phyloP scores from a whole-genome alignment of 2,113 vertebrate species.

The Ardeotis arabs region DNA sequence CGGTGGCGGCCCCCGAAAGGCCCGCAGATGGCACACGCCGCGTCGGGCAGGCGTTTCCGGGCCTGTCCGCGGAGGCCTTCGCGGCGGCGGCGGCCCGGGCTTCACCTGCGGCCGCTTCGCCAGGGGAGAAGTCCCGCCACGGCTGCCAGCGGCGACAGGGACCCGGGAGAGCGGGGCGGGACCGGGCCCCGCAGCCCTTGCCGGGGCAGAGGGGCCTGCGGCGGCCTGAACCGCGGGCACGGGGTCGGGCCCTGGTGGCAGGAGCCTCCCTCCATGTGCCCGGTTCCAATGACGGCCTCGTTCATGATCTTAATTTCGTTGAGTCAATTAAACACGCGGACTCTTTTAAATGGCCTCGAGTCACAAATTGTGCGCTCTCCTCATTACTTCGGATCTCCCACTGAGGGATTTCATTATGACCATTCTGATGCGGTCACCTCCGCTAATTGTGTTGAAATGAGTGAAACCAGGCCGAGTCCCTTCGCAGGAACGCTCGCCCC shows the following conservation, averaged over 20 bases:
- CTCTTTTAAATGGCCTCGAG: neutral
- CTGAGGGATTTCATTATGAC: neutral
- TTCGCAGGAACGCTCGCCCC: too few species aligned
- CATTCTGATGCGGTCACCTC: neutral
- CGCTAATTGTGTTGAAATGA: neutral
- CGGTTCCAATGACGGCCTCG: rapidly evolving
- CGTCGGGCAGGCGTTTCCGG: neutral
- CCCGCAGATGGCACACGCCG: neutral
- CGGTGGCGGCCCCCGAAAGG: neutral
- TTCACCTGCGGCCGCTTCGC: neutral
- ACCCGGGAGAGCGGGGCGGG: neutral
- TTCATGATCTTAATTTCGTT: neutral
- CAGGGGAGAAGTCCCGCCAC: too few species aligned
- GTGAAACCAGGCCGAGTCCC: neutral
- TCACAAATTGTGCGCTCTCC: neutral
- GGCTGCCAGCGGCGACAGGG: too few species aligned
- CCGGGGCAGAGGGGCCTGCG: rapidly evolving
- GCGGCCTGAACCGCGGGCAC: rapidly evolving
- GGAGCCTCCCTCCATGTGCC: too few species aligned
- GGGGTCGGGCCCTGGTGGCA: neutral
- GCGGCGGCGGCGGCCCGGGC: too few species aligned
- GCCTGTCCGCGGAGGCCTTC: neutral
- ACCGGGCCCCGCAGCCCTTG: neutral
- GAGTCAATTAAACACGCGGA: neutral
- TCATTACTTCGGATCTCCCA: neutral